A percentile compares a stretch with the other conserved stretches of the same genome.
These are phyloP conservation scores for Parnassius glacialis DNA, from an alignment of 2,888 invertebrate species.

Conservation along the genomic window DNA sequence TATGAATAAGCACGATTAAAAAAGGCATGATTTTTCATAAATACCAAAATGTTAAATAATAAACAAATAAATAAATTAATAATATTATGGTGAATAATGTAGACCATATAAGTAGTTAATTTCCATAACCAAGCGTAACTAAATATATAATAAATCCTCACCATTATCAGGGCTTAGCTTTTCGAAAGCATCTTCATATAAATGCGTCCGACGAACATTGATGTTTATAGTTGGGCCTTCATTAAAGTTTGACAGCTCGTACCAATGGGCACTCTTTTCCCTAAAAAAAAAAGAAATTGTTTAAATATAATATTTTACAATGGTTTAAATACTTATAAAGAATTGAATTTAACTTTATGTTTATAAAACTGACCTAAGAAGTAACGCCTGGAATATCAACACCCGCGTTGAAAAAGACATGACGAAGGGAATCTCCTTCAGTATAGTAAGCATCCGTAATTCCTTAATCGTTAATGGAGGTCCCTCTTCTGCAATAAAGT, in stretches of 20 bases:
- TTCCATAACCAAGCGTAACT: too few species aligned
- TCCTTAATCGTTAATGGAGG: slow-evolving; percentile 94
- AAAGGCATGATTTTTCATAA: too few species aligned
- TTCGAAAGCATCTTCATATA: slow-evolving; percentile 99
- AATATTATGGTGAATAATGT: too few species aligned
- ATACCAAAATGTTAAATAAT: too few species aligned
- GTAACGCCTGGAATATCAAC: slow-evolving; percentile 89
- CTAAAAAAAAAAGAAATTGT: slow-evolving; percentile 44
- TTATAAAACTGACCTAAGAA: slow-evolving; percentile 51
- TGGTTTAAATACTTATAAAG: background rate
- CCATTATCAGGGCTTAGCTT: slow-evolving; percentile 95
- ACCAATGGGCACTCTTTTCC: slow-evolving; percentile 87
- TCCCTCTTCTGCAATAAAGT: slow-evolving; percentile 83
- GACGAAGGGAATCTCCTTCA: slow-evolving; percentile 96
- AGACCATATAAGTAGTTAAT: too few species aligned
- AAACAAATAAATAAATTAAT: too few species aligned
- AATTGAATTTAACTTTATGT: background rate
- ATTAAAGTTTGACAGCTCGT: slow-evolving; percentile 87
- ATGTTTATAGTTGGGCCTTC: slow-evolving; percentile 88
- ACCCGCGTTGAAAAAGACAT: slow-evolving; percentile 95
- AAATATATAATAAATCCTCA: slow-evolving; percentile 51
- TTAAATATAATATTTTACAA: background rate
- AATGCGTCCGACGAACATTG: slow-evolving; percentile 91
- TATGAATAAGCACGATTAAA: too few species aligned
- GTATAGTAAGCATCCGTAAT: slow-evolving; percentile 91